Base-by-base conservation (phyloP, 1,140 invertebrate species). In the Lamellibrachia luymesi region DNA sequence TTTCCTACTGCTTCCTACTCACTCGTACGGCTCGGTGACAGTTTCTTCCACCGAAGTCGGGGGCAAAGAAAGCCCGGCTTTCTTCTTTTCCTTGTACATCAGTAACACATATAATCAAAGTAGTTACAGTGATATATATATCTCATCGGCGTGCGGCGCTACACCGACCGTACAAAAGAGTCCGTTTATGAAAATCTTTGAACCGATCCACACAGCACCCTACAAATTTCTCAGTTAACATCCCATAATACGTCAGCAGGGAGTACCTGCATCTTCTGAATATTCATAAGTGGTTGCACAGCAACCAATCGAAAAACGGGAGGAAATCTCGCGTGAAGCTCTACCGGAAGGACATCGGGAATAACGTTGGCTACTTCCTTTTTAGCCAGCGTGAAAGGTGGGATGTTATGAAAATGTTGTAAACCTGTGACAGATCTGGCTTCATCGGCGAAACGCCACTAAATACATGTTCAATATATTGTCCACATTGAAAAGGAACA, bases 261-360 rank as follows among this genome's bases (percentile, higher is more conserved):
- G 51, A 91, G 91, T 51, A 91, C 91, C 91, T 91, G 25, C 91
- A 50, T 91, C 49, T 50, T 50, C 49, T 91, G 91, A 91, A 91
- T 91, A 91, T 91, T 91, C 91, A 91, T 91, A n/a, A 91, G 91
- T 80, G 91, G 91, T 91, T 91, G 91, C 91, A 50, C 51, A n/a
- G 91, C 91, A 91, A 91, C 91, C 49, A 91, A 51, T 80, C 64
- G 64, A 80, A 80, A 80, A 80, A 80, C 4, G 64, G 64, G 25
- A 80, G 64, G 64, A 80, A 80, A 80, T 80, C 64, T 80, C 64
- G 64, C 64, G 64, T 80, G 64, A 80, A 80, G 64, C 25, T 80
- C 13, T 80, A 80, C 64, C 64, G 4, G 64, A 80, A 80, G 6
- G 13, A 1, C 64, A 22, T 80, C 64, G 64, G 25, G 64, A 80